Conservation (phyloP, 1,140 invertebrate genomes). For the Hylaeus volcanicus region DNA sequence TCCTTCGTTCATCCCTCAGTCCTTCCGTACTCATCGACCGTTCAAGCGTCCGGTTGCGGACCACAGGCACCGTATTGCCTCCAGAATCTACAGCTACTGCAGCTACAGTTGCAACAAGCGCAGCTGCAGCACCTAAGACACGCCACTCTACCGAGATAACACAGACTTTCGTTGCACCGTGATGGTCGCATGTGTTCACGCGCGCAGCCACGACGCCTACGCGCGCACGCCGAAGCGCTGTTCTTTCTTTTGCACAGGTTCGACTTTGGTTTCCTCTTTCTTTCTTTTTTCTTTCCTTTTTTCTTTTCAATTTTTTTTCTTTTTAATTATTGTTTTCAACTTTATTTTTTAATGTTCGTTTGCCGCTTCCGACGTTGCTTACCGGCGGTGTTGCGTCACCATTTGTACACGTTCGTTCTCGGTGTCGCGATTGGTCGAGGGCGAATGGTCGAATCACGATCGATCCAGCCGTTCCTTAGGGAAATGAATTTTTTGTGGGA, state of each 20-base stretch:
- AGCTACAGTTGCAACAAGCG: slow-evolving; percentile 66
- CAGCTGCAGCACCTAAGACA: slow-evolving; percentile 73
- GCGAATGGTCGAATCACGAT: slow-evolving; percentile 5
- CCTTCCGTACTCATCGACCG: slow-evolving; percentile 40
- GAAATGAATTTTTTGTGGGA: neutral
- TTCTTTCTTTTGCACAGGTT: slow-evolving; percentile 78
- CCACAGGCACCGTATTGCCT: slow-evolving; percentile 56
- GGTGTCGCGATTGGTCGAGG: neutral
- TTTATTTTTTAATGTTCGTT: no score
- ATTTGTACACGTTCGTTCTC: neutral
- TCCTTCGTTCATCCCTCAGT: slow-evolving; percentile 59
- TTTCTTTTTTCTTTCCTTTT: slow-evolving; percentile 42
- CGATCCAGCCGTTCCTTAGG: neutral
- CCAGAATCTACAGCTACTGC: slow-evolving; percentile 69
- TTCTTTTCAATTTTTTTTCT: neutral
- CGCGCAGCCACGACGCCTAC: slow-evolving; percentile 47
- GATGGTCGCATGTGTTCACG: slow-evolving; percentile 53
- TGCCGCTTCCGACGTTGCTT: neutral
- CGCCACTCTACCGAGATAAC: slow-evolving; percentile 75
- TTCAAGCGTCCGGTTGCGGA: slow-evolving; percentile 25
- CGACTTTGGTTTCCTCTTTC: slow-evolving; percentile 74
- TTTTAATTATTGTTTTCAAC: neutral
- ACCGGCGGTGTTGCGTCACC: neutral
- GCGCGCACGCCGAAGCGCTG: slow-evolving; percentile 70
- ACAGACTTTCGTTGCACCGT: slow-evolving; percentile 56